Evolutionary conservation across 2,797 vertebrate genomes (phyloP).

Genomic region (Craterocephalus amniculus): DNA sequence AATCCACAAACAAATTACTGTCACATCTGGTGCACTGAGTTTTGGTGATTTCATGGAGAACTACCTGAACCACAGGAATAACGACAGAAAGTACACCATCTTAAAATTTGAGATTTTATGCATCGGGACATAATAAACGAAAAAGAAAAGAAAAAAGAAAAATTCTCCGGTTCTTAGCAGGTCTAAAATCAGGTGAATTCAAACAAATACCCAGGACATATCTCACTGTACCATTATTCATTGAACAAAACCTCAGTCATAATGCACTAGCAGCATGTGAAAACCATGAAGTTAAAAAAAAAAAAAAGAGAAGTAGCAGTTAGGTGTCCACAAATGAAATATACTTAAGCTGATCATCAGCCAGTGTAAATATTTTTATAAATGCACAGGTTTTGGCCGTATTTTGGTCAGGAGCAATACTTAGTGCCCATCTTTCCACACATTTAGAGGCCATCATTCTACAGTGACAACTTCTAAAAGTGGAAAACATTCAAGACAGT

Average conservation of each 20-base stretch:
- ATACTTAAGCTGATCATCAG: not conserved
- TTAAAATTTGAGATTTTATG: not conserved
- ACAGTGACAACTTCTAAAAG: not conserved
- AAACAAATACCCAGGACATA: not conserved
- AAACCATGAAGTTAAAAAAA: not conserved
- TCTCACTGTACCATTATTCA: not conserved
- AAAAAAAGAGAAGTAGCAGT: not conserved
- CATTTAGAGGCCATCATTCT: not conserved
- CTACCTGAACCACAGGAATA: not conserved
- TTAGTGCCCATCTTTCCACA: too few relatives aligned
- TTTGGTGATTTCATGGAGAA: not conserved
- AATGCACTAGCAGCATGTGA: not conserved
- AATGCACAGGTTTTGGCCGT: not conserved
- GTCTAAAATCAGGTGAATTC: not conserved
- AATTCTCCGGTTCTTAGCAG: not conserved
- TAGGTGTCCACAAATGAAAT: not conserved
- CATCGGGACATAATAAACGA: not conserved
- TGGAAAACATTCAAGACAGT: not conserved
- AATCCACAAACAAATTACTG: slow-evolving; percentile 19
- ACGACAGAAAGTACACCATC: not conserved
- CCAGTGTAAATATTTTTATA: not conserved
- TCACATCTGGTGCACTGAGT: not conserved
- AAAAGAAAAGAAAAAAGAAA: not conserved
- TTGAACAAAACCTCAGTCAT: not conserved
- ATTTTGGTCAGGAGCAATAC: not conserved